phyloP scores from a whole-genome alignment of 2,888 invertebrate species.

The Eupithecia tripunctaria region DNA sequence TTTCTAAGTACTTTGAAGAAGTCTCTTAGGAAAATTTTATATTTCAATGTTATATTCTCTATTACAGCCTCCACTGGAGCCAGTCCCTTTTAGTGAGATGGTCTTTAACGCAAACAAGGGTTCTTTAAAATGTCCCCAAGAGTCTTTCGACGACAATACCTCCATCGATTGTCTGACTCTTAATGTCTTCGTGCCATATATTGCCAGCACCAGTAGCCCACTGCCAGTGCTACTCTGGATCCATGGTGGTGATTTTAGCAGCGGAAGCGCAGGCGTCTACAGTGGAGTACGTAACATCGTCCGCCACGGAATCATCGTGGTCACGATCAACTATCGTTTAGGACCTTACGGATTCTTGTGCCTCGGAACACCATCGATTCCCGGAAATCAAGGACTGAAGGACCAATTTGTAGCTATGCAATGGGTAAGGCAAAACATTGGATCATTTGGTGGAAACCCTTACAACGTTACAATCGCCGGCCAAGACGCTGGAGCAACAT shows the following conservation, averaged over 20 bases:
- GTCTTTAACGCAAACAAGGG: constrained; percentile 70
- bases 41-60: constrained; percentile 3
- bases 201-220: constrained; percentile 65
- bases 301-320: constrained; percentile 68
- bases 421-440: constrained; percentile 73
- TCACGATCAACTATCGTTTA: constrained; percentile 75
- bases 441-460: constrained; percentile 75
- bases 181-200: constrained; percentile 82
- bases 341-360: constrained; percentile 80
- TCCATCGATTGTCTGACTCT: constrained; percentile 86
- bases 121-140: constrained; percentile 70
- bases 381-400: constrained; percentile 78
- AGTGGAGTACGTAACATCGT: constrained; percentile 63
- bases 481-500: constrained; percentile 71
- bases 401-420: constrained; percentile 72
- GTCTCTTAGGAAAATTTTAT: not conserved
- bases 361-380: constrained; percentile 64
- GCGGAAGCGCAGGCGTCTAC: constrained; percentile 64
- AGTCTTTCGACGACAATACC: constrained; percentile 48
- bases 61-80: constrained; percentile 64
- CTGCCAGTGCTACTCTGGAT: constrained; percentile 77
- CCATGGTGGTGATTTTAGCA: constrained; percentile 70
- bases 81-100: constrained; percentile 61
- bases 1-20: not conserved
- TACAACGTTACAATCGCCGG: constrained; percentile 75